Evolutionary conservation across 1,140 invertebrate genomes (phyloP), one percentile per base, ranked within the genome.

Genomic region (Wasmannia auropunctata): DNA sequence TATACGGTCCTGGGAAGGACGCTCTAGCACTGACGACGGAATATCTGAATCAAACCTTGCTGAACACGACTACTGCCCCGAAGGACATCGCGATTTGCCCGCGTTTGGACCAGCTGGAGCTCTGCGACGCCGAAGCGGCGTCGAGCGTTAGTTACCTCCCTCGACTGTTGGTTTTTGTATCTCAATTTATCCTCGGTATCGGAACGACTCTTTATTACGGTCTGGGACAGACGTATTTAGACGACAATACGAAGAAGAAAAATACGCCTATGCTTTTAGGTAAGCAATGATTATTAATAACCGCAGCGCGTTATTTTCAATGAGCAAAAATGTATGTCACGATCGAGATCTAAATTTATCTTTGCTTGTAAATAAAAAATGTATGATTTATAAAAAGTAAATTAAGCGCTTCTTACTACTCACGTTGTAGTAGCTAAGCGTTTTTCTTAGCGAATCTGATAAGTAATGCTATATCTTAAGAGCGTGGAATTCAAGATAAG

Each of bases 161-260:
- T 0, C 93, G 97, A n/a, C 87, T 97, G 6, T 91, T 97, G 0
- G 96, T 97, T 67, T 97, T 97, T 85, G 86, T 97, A 28, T 97
- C 97, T 0, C 97, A 97, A 91, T 97, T 97, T 89, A 96, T 97
- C 54, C 94, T 97, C 25, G 97, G 97, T 14, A 96, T 97, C 77
- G 97, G 97, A 25, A 96, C 96, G 28, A 97, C 97, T 0, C 90
- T 97, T 25, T 97, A 97, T 92, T 97, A 96, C 91, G 96, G 96
- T 2, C 92, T 97, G 22, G 97, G 97, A 2, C 96, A 97, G 87
- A 96, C 97, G 1, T 97, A 97, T 88, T 90, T 97, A 70, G 97
- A 97, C 91, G 97, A 97, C 83, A 97, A 97, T 87, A 96, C 96
- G 0, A 96, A 97, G 88, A 96, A 97, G 88, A 96, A 96, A 19